phyloP scores from a whole-genome alignment of 2,888 invertebrate species.

The Platycnemis pennipes region DNA sequence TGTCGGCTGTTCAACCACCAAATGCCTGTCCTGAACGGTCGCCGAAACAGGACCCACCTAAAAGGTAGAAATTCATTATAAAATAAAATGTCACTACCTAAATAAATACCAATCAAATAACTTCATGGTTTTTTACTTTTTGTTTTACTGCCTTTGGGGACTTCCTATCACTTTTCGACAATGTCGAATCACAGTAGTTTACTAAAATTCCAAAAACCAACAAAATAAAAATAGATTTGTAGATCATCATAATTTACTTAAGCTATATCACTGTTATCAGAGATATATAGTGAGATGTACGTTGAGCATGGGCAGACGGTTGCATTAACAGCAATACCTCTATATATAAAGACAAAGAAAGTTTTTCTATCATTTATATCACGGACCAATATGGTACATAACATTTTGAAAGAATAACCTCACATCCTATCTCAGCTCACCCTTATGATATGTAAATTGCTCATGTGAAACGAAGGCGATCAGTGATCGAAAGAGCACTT shows the following conservation, averaged over 20 bases:
- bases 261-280: not conserved
- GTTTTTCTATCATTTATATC: not conserved
- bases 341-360: not conserved
- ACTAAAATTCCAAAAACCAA: not conserved
- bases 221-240: conserved; percentile 3
- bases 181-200: conserved; percentile 69
- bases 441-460: not conserved
- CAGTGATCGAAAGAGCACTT: not conserved
- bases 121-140: conserved; percentile 72
- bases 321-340: not conserved
- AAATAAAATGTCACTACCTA: not conserved
- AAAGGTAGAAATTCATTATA: not conserved
- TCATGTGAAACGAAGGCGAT: not conserved
- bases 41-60: conserved; percentile 82
- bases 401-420: not conserved
- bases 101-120: not conserved
- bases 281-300: not conserved
- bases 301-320: not conserved
- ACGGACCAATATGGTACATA: not conserved
- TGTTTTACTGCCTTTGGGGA: conserved; percentile 74
- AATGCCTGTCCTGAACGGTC: conserved; percentile 86
- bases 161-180: conserved; percentile 74
- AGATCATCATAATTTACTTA: not conserved
- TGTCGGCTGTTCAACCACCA: conserved; percentile 85
- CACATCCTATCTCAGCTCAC: not conserved